Evolutionary conservation across 1,140 invertebrate genomes (phyloP).

Genomic region (Solenopsis invicta): DNA sequence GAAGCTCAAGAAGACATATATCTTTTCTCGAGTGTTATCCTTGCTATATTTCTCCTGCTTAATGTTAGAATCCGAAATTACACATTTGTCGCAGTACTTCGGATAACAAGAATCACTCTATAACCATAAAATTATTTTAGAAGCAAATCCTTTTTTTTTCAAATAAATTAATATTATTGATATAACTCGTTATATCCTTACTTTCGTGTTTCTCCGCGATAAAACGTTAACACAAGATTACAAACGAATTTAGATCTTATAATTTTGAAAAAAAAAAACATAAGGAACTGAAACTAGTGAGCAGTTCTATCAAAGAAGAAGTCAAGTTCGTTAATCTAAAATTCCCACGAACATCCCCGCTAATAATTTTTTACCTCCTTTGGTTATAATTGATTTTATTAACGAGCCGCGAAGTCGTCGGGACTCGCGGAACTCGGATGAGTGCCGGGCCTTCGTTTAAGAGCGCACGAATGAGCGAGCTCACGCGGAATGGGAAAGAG

Average conservation of each 20-base stretch:
- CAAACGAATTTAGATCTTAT: background rate
- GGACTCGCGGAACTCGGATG: conserved; percentile 33
- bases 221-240: background rate
- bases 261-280: background rate
- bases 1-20: background rate
- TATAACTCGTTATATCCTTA: background rate
- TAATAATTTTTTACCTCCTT: conserved; percentile 57
- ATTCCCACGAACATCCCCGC: conserved; percentile 27
- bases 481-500: conserved; percentile 33
- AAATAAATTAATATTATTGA: background rate
- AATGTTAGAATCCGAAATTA: background rate
- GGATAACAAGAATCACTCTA: background rate
- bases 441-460: conserved; percentile 67
- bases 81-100: background rate
- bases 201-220: background rate
- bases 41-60: background rate
- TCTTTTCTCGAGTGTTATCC: background rate
- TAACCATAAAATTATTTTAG: conserved; percentile 3
- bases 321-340: conserved; percentile 50
- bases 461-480: conserved; percentile 9
- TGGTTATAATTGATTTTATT: conserved; percentile 74
- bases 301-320: background rate
- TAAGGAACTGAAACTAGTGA: conserved; percentile 6
- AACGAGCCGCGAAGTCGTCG: conserved; percentile 70
- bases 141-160: background rate